These are phyloP conservation scores for Gouania willdenowi DNA, from an alignment of 2,797 vertebrate species.

Conservation along the genomic window DNA sequence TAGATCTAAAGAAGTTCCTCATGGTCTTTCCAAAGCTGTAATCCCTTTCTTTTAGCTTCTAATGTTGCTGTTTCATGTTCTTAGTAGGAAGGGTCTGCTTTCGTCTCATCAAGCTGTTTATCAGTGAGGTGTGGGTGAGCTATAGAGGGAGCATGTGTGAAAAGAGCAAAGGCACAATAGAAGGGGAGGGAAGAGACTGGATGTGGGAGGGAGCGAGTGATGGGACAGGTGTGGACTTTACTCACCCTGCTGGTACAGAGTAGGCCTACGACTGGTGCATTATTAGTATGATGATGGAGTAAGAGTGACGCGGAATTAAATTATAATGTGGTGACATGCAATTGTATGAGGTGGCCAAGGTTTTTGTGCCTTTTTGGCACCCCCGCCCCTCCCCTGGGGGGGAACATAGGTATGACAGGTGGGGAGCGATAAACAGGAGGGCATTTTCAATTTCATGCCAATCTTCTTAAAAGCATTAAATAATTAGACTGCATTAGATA, in stretches of 20 bases:
- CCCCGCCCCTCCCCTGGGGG: too few relatives aligned
- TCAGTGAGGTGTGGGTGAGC: constrained; percentile 36
- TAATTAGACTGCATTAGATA: too few relatives aligned
- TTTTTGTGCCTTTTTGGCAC: too few relatives aligned
- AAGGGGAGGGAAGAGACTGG: constrained; percentile 6
- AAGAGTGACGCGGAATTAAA: too few relatives aligned
- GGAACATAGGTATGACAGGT: too few relatives aligned
- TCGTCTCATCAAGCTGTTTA: constrained; percentile 42
- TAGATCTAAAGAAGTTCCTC: constrained; percentile 5
- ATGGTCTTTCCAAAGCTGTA: background rate
- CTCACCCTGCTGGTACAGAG: constrained; percentile 54
- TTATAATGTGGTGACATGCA: too few relatives aligned
- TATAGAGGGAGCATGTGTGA: constrained; percentile 33
- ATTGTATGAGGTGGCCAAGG: too few relatives aligned
- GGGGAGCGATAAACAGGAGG: too few relatives aligned
- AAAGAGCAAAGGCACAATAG: constrained; percentile 37
- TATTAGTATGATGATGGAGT: constrained; percentile 41
- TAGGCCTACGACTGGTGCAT: constrained; percentile 30
- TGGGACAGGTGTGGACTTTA: constrained; percentile 74
- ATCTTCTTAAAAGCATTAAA: too few relatives aligned
- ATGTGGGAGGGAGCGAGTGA: constrained; percentile 24
- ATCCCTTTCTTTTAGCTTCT: too few relatives aligned
- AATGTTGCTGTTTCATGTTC: constrained; percentile 42
- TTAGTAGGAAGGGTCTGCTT: constrained; percentile 25
- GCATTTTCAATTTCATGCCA: too few relatives aligned